Evolutionary conservation across 2,797 vertebrate species (phyloP).

Genomic region (Lagocephalus sceleratus): DNA sequence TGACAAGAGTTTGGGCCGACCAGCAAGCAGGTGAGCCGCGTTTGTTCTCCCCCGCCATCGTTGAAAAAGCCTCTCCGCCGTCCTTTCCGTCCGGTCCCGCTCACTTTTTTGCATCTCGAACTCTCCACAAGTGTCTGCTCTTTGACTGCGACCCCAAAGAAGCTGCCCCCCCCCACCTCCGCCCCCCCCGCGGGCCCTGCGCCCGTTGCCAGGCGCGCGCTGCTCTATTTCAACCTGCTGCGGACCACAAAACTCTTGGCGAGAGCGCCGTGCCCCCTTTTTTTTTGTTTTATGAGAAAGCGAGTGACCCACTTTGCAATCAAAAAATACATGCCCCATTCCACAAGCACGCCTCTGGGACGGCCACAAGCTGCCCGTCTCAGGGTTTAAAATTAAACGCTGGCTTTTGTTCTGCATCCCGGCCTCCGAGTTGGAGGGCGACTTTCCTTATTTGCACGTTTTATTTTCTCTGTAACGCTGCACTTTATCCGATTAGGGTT

Average conservation of each 20-base stretch:
- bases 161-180: no score
- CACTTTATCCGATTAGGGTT: no score
- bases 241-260: conserved; percentile 23
- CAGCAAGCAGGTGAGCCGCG: conserved; percentile 66
- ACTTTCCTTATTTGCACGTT: not conserved
- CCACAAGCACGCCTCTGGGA: conserved; percentile 61
- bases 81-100: not conserved
- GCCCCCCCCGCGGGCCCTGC: no score
- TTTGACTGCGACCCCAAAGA: not conserved
- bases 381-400: conserved; percentile 62
- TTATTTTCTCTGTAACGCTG: no score
- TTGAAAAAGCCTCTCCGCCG: not conserved
- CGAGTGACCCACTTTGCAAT: conserved; percentile 51
- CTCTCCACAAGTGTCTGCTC: not conserved
- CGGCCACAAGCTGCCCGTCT: conserved; percentile 55
- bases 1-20: conserved; percentile 43
- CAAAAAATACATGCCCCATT: conserved; percentile 58
- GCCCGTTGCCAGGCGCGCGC: not conserved
- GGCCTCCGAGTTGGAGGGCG: conserved; percentile 14
- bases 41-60: conserved; percentile 10
- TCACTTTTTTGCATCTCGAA: not conserved
- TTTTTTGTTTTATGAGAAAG: conserved; percentile 45
- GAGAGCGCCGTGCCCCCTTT: conserved; percentile 26
- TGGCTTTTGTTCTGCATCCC: conserved; percentile 38
- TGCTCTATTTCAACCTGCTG: conserved; percentile 19